Evolutionary conservation across 1,140 invertebrate genomes (phyloP).

Genomic region (Nephotettix cincticeps): DNA sequence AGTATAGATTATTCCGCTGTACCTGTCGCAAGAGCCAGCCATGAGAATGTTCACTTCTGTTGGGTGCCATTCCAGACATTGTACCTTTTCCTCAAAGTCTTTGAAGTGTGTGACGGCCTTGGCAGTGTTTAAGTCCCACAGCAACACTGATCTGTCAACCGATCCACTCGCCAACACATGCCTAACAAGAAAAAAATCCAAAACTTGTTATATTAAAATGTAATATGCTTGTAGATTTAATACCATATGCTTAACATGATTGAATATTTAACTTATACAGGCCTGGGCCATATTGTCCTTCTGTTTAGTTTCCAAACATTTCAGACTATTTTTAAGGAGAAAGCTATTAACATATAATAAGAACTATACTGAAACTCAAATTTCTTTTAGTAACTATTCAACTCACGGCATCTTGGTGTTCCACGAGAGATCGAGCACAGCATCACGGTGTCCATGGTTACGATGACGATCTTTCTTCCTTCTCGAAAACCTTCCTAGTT

Average conservation of each 20-base stretch:
- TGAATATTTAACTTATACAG: no score
- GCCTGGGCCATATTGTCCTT: no score
- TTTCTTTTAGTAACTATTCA: conserved; percentile 33
- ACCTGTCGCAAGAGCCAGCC: conserved; percentile 69
- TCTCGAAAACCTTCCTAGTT: conserved; percentile 67
- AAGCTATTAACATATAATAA: conserved; percentile 21
- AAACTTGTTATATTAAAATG: no score
- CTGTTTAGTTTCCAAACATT: no score
- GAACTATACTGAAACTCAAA: conserved; percentile 11
- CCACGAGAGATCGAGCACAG: conserved; percentile 91
- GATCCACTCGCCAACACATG: conserved; percentile 91
- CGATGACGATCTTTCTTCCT: conserved; percentile 57
- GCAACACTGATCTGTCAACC: conserved; percentile 81
- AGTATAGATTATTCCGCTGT: no score
- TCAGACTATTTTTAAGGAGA: conserved; percentile 33
- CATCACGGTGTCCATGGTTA: conserved; percentile 76
- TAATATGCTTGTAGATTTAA: no score
- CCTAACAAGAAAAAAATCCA: no score
- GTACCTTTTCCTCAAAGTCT: conserved; percentile 78
- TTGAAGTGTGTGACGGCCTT: conserved; percentile 70
- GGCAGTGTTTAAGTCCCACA: conserved; percentile 90
- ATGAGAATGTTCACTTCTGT: conserved; percentile 77
- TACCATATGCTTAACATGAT: no score
- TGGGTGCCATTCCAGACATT: conserved; percentile 86
- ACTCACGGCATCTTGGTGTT: conserved; percentile 65